Base-by-base conservation (phyloP, 2,113 vertebrate species). In the Loxodonta africana region DNA sequence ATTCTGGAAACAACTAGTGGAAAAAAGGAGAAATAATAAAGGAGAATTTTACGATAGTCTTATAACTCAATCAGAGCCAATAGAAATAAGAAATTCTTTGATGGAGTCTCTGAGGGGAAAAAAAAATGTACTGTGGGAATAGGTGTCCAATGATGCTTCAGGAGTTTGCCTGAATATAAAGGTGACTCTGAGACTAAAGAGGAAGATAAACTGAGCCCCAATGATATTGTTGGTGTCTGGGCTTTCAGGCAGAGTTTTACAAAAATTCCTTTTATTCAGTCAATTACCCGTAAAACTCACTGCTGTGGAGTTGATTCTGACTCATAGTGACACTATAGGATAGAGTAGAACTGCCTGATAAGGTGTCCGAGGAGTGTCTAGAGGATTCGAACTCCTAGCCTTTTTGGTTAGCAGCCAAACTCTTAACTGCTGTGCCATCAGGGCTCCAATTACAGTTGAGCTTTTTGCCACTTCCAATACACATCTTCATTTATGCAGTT, bases 1-100 rank as follows among this genome's bases (percentile, higher is more conserved):
- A 90, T 86, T 74, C 8, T 57, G 7, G 28, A 33, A 95, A 57
- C n/a, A 30, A 77, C 2, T n/a, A n/a, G 14, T 83, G 21, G 30
- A 28, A 2, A 0, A 28, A 8, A 57, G 71, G 11, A 2, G 0
- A 60, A 33, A 0, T 0, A 73, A 8, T 60, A 60, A 93, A 1
- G 62, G 15, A 69, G 62, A 83, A 46, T 8, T 63, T 88, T 90
- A 84, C 57, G 8, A 37, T 73, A 18, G 12, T 1, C 33, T 17
- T 57, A n/a, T 77, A 69, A 88, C 11, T 74, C 46, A 62, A 20
- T 8, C 33, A 77, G 30, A 86, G 65, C 10, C 8, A 74, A 28
- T 23, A 86, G 30, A 86, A 86, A 46, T 37, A 82, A 74, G 78
- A 7, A 18, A 26, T 51, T 67, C 0, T 37, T 86, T 87, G 12